A percentile compares a stretch with the other conserved stretches of the same genome.
Conservation (phyloP, 2,113 vertebrate species). For the Pelodiscus sinensis region DNA sequence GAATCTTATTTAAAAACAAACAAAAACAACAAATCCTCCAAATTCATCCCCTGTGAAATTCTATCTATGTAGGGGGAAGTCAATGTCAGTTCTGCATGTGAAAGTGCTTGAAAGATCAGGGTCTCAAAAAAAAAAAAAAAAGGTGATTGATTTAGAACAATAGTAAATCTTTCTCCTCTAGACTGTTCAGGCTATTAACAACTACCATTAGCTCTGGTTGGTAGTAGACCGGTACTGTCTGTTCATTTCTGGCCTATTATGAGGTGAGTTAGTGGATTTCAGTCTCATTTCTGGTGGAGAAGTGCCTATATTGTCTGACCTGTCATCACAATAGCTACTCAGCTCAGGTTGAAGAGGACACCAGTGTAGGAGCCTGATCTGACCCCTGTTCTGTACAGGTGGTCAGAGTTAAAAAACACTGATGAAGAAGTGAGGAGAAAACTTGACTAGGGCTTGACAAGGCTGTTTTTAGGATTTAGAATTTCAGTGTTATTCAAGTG, state of each 20-base stretch:
- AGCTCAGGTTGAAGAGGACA: neutral
- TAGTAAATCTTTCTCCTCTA: neutral
- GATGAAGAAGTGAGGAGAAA: neutral
- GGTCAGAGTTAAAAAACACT: neutral
- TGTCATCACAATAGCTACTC: rapidly evolving
- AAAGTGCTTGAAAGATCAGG: neutral
- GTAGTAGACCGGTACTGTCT: neutral
- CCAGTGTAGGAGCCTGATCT: neutral
- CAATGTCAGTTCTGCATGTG: neutral
- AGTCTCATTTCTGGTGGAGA: neutral
- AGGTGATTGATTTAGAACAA: neutral
- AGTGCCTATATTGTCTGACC: rapidly evolving
- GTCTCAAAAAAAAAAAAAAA: conserved; percentile 40
- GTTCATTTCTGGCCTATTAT: neutral
- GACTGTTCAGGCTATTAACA: neutral
- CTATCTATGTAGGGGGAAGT: neutral
- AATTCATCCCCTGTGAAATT: conserved; percentile 13
- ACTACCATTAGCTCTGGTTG: neutral
- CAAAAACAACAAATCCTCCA: rapidly evolving
- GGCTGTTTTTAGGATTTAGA: neutral
- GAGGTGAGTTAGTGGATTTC: neutral
- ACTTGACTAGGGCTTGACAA: neutral
- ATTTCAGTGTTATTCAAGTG: neutral
- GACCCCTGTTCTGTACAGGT: neutral
- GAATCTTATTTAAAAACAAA: neutral